Conservation (phyloP, 2,797 vertebrate species). For the Micrastur ruficollis region DNA sequence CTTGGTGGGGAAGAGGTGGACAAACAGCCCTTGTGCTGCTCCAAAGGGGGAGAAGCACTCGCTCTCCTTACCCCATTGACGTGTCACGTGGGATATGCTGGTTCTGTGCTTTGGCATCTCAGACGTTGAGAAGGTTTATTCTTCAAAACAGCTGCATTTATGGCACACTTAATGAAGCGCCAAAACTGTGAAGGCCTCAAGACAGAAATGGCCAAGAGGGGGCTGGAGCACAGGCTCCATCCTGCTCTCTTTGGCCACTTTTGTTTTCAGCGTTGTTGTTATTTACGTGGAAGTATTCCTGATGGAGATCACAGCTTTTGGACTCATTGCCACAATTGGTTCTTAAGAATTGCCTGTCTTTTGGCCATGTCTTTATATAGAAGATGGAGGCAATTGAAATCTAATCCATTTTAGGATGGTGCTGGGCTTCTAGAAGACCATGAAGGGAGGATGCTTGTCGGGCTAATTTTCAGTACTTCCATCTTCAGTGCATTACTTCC, state of each 20-base stretch:
- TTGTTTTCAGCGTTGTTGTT: not conserved
- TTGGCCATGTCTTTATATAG: not conserved
- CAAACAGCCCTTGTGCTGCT: not conserved
- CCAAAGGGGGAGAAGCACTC: not conserved
- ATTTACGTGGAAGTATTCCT: not conserved
- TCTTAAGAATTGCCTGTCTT: not conserved
- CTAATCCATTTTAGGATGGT: not conserved
- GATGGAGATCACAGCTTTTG: not conserved
- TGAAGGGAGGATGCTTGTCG: not conserved
- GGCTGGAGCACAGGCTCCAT: not conserved
- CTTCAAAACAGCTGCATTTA: not conserved
- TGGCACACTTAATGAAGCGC: not conserved
- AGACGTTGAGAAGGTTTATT: not conserved
- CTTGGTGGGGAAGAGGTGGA: not conserved
- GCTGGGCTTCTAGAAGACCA: not conserved
- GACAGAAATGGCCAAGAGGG: not conserved
- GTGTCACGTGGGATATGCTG: not conserved
- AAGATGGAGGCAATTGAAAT: constrained; percentile 5
- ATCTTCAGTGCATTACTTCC: constrained; percentile 51
- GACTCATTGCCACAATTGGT: not conserved
- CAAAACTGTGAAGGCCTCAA: not conserved
- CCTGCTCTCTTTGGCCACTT: not conserved
- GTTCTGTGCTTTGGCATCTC: constrained; percentile 37
- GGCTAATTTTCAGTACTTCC: not conserved
- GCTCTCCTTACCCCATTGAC: not conserved